Conservation (phyloP, 2,113 vertebrate genomes). For the Dasyprocta punctata region DNA sequence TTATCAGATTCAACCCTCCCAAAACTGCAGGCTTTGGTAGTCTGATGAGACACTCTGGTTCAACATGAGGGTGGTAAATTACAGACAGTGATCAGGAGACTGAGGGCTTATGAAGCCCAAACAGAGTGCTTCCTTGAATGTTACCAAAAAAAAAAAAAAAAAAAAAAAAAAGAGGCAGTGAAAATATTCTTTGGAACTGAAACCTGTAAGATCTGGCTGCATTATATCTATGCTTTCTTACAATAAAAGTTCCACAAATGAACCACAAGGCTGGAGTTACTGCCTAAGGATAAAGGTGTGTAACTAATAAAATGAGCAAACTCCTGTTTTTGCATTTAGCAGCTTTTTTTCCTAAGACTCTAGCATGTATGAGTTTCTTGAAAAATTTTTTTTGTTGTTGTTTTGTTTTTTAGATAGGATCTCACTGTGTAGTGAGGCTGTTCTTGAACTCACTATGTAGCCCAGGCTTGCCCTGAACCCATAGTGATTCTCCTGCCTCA, state of each 20-base stretch:
- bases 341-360: not conserved
- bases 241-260: conserved; percentile 87
- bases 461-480: not conserved
- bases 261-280: conserved; percentile 80
- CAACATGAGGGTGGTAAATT: not conserved
- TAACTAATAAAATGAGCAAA: not conserved
- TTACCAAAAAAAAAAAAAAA: conserved; percentile 89
- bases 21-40: not conserved
- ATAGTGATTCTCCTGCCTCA: not conserved
- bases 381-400: not conserved
- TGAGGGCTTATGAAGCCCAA: not conserved
- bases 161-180: conserved; percentile 93
- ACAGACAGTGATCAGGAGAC: not conserved
- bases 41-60: not conserved
- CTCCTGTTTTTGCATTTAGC: not conserved
- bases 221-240: conserved; percentile 91
- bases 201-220: conserved; percentile 97
- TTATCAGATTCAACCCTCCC: not conserved
- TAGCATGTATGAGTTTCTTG: not conserved
- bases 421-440: not conserved
- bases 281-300: conserved; percentile 62
- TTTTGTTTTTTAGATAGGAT: not conserved
- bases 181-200: conserved; percentile 96
- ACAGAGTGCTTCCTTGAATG: not conserved
- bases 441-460: not conserved